Evolutionary conservation across 2,888 invertebrate species (phyloP).

Genomic region (Sclerodermus sp.): DNA sequence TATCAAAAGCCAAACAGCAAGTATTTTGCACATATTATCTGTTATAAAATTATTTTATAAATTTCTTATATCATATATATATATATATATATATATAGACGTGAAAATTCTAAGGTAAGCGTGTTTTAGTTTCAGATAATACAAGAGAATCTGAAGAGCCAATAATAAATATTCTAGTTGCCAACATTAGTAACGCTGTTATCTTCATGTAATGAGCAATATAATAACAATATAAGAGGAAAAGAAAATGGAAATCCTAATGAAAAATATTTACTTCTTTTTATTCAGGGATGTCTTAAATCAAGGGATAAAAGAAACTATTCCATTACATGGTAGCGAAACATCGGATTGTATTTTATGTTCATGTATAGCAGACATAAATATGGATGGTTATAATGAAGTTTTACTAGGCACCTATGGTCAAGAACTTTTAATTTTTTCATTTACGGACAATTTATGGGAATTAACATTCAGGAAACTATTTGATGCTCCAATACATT

Average conservation of each 20-base stretch:
- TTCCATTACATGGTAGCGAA: conserved; percentile 60
- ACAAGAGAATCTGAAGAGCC: conserved; percentile 25
- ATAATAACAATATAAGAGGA: neutral
- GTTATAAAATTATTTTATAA: neutral
- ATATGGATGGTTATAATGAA: conserved; percentile 72
- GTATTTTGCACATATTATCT: conserved; percentile 1
- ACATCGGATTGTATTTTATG: conserved; percentile 65
- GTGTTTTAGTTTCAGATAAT: conserved; percentile 17
- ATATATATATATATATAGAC: conserved; percentile 4
- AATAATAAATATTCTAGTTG: conserved; percentile 62
- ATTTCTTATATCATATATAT: conserved; percentile 7
- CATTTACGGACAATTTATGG: conserved; percentile 58
- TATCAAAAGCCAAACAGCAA: conserved; percentile 34
- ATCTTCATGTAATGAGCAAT: conserved; percentile 61
- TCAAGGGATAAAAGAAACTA: conserved; percentile 58
- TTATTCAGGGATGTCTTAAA: conserved; percentile 59
- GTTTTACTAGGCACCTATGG: conserved; percentile 71
- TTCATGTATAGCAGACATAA: conserved; percentile 67
- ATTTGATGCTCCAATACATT: conserved; percentile 66
- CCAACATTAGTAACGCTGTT: conserved; percentile 63
- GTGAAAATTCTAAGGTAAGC: conserved; percentile 5
- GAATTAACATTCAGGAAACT: conserved; percentile 60
- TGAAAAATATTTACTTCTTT: neutral
- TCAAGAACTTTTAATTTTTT: conserved; percentile 63
- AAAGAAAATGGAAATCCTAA: neutral